Evolutionary conservation across 2,113 vertebrate genomes (phyloP).

Genomic region (Pelusios castaneus): DNA sequence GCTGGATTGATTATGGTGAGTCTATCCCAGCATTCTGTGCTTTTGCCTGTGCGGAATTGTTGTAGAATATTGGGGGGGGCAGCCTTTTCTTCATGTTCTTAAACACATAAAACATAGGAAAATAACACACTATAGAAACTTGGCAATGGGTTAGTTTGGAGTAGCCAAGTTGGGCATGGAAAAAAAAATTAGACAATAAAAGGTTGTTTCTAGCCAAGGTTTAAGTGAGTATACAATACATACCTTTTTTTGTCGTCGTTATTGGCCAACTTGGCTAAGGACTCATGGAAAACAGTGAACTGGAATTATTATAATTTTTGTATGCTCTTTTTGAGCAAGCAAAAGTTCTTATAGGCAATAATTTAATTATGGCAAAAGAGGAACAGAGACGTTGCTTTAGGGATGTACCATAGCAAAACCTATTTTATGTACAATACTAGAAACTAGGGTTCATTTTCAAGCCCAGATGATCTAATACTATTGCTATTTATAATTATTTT

Average conservation of each 20-base stretch:
- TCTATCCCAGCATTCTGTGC: not conserved
- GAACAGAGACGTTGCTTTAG: not conserved
- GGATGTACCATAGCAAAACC: not conserved
- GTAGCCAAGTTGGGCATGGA: slow-evolving; percentile 43
- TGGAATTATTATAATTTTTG: slow-evolving; percentile 36
- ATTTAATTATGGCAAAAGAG: slow-evolving; percentile 22
- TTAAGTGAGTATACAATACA: slow-evolving; percentile 26
- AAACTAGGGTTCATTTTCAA: not conserved
- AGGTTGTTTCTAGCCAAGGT: slow-evolving; percentile 45
- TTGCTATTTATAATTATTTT: slow-evolving; percentile 32
- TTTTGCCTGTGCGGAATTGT: not conserved
- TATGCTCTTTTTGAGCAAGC: not conserved
- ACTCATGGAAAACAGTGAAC: slow-evolving; percentile 50
- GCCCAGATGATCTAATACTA: not conserved
- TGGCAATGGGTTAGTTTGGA: not conserved
- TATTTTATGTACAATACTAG: not conserved
- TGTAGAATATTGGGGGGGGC: not conserved
- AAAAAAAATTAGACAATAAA: slow-evolving; percentile 54
- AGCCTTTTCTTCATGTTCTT: not conserved
- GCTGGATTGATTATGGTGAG: not conserved
- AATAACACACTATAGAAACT: not conserved
- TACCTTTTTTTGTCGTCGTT: slow-evolving; percentile 31
- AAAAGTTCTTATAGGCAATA: slow-evolving; percentile 11
- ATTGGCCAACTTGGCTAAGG: slow-evolving; percentile 40
- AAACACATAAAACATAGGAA: slow-evolving; percentile 7